Conservation (phyloP, 2,888 invertebrate species). For the Linyphia triangularis region DNA sequence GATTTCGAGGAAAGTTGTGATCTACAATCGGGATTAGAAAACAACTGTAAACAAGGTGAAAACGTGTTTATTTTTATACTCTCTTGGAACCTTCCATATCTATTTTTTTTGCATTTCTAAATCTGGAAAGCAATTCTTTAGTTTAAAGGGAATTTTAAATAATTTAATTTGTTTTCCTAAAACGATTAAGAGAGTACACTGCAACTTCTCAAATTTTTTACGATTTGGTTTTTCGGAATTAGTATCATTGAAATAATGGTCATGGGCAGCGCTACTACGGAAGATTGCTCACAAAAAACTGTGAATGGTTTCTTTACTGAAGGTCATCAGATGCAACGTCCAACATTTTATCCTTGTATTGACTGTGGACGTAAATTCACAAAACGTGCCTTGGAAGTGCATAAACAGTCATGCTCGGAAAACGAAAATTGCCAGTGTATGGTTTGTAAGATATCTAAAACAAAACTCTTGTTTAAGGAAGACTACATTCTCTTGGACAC, state of each 20-base stretch:
- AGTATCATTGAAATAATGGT: neutral
- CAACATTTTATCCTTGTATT: constrained; percentile 31
- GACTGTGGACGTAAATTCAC: constrained; percentile 52
- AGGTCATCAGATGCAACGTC: constrained; percentile 5
- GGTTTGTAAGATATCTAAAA: constrained; percentile 18
- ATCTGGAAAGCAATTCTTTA: neutral
- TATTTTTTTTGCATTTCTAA: neutral
- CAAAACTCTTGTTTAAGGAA: neutral
- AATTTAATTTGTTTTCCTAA: neutral
- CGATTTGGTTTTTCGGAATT: neutral
- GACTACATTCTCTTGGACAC: neutral
- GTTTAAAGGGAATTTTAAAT: neutral
- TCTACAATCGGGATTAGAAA: neutral
- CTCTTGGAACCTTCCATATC: neutral
- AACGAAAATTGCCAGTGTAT: constrained; percentile 42
- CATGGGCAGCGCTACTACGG: constrained; percentile 37
- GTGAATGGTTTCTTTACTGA: neutral
- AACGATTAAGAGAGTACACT: neutral
- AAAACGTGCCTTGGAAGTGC: constrained; percentile 20
- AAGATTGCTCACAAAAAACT: constrained; percentile 3
- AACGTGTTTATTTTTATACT: neutral
- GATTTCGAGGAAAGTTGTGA: neutral
- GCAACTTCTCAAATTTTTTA: neutral
- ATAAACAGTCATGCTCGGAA: constrained; percentile 29
- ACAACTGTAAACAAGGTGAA: neutral